Percentiles rank a stretch among this genome's conserved stretches.
Evolutionary conservation across 1,140 invertebrate genomes (phyloP).

Genomic region (Cephus cinctus): DNA sequence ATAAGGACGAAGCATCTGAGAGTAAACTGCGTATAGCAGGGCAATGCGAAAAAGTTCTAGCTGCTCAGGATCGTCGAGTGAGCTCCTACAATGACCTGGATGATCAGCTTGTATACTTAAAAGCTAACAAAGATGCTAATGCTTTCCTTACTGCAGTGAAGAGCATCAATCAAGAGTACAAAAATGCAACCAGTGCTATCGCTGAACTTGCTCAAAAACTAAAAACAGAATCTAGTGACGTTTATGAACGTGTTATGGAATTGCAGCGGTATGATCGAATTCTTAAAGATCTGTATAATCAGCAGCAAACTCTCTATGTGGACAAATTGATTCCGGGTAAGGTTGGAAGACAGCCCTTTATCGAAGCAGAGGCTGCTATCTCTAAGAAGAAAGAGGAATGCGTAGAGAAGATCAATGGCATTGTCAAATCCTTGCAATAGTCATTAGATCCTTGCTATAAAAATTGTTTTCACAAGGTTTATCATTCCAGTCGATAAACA

Average conservation of each 20-base stretch:
- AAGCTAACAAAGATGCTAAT: conserved; percentile 64
- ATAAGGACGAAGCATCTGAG: conserved; percentile 62
- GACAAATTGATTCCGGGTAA: conserved; percentile 70
- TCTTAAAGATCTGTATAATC: conserved; percentile 55
- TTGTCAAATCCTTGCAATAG: conserved; percentile 57
- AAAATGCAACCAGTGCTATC: conserved; percentile 61
- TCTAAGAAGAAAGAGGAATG: conserved; percentile 67
- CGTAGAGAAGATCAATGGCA: conserved; percentile 66
- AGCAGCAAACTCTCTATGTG: conserved; percentile 59
- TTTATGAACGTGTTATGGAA: conserved; percentile 65
- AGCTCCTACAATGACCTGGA: conserved; percentile 66
- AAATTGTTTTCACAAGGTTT: too few relatives aligned
- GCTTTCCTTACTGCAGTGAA: conserved; percentile 61
- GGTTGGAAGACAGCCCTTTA: conserved; percentile 64
- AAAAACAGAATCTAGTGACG: conserved; percentile 65
- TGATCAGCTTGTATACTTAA: conserved; percentile 65
- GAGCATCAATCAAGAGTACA: conserved; percentile 65
- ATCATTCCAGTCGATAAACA: too few relatives aligned
- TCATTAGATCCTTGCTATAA: too few relatives aligned
- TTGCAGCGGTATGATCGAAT: conserved; percentile 63
- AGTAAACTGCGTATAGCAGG: conserved; percentile 59
- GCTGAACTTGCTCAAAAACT: conserved; percentile 61
- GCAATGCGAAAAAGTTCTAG: conserved; percentile 59
- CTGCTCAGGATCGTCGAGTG: conserved; percentile 63
- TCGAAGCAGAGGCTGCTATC: conserved; percentile 62